Evolutionary conservation across 2,113 vertebrate genomes (phyloP).

Genomic region (Numenius arquata): DNA sequence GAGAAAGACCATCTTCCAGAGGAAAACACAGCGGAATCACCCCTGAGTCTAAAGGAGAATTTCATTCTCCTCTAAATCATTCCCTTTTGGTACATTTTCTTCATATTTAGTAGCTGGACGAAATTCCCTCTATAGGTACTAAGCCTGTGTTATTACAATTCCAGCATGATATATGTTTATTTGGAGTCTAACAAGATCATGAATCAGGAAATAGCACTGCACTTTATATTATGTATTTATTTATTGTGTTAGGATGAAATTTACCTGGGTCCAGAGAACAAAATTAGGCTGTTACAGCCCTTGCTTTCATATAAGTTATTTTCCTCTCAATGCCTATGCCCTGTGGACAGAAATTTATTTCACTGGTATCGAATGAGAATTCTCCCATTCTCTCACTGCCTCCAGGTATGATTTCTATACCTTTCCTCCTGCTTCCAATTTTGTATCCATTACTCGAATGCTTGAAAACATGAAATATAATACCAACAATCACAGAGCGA

Average conservation of each 20-base stretch:
- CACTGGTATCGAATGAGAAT: not conserved
- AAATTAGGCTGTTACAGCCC: conserved; percentile 34
- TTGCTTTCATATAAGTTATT: conserved; percentile 53
- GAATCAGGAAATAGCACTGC: conserved; percentile 32
- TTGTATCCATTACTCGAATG: not conserved
- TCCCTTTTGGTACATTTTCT: not conserved
- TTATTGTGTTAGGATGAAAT: conserved; percentile 55
- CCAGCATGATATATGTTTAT: conserved; percentile 27
- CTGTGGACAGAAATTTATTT: conserved; percentile 52
- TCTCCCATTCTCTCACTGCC: conserved; percentile 6
- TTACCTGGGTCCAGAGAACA: conserved; percentile 43
- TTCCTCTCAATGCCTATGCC: conserved; percentile 30
- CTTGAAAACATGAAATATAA: conserved; percentile 37
- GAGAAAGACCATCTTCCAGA: not conserved
- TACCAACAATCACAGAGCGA: not conserved
- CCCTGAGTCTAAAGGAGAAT: not conserved
- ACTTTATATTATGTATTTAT: conserved; percentile 51
- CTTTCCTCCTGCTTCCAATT: conserved; percentile 38
- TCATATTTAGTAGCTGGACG: not conserved
- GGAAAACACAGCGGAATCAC: not conserved
- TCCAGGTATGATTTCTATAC: conserved; percentile 14
- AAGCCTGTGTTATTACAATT: conserved; percentile 21
- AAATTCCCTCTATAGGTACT: not conserved
- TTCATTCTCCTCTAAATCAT: not conserved
- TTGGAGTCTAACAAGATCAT: conserved; percentile 44